phyloP scores from a whole-genome alignment of 2,888 invertebrate genomes.

The Diadegma fenestrale region DNA sequence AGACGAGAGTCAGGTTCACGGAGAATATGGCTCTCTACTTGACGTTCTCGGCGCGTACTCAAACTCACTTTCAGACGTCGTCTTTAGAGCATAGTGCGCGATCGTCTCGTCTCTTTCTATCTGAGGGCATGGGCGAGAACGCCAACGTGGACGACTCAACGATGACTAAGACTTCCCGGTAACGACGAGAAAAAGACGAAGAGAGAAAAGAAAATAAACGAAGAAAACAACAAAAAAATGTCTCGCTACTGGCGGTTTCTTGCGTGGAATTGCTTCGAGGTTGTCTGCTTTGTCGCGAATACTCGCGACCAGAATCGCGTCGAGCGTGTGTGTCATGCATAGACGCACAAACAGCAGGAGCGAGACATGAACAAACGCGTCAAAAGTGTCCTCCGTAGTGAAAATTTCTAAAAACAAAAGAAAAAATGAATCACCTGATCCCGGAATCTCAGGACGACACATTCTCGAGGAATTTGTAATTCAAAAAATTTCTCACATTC shows the following conservation, averaged over 20 bases:
- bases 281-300: conserved; percentile 39
- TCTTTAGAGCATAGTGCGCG: conserved; percentile 51
- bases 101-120: conserved; percentile 34
- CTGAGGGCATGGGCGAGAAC: not conserved
- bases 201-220: not conserved
- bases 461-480: conserved; percentile 39
- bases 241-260: conserved; percentile 28
- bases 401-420: conserved; percentile 18
- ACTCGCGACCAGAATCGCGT: conserved; percentile 39
- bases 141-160: conserved; percentile 47
- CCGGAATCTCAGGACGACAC: conserved; percentile 24
- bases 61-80: conserved; percentile 65
- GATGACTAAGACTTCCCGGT: conserved; percentile 78
- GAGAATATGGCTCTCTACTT: conserved; percentile 53
- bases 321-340: not conserved
- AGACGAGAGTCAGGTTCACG: conserved; percentile 11
- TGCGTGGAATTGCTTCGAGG: conserved; percentile 61
- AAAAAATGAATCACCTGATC: not conserved
- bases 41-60: conserved; percentile 63
- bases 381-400: conserved; percentile 9
- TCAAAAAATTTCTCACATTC: conserved; percentile 39
- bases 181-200: conserved; percentile 10
- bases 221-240: not conserved
- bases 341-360: not conserved
- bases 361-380: not conserved